Percentiles rank a stretch among this genome's conserved stretches.
These are phyloP conservation scores for Alcis repandata DNA, from an alignment of 2,888 invertebrate species.

Conservation along the genomic window DNA sequence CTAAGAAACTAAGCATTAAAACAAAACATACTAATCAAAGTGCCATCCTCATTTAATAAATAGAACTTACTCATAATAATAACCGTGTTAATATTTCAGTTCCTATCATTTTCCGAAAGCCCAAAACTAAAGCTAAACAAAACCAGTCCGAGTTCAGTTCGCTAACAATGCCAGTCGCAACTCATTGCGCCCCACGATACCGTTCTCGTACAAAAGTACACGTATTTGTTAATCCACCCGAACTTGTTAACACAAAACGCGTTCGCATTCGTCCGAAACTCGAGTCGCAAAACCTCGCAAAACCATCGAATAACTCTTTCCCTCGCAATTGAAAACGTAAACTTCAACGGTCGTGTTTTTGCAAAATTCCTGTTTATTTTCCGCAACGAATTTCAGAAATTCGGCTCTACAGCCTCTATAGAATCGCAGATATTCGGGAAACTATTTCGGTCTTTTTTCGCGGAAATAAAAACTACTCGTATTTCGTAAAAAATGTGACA, in stretches of 20 bases:
- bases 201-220: not conserved
- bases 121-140: too few relatives aligned
- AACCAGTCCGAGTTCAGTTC: too few relatives aligned
- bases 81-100: too few relatives aligned
- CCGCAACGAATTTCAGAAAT: constrained; percentile 18
- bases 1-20: too few relatives aligned
- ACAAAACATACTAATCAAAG: too few relatives aligned
- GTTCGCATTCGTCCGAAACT: constrained; percentile 10
- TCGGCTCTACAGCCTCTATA: constrained; percentile 8
- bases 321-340: constrained; percentile 31
- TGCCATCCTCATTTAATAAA: too few relatives aligned
- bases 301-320: constrained; percentile 31
- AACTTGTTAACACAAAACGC: constrained; percentile 14
- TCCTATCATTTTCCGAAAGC: too few relatives aligned
- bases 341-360: constrained; percentile 21
- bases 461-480: too few relatives aligned
- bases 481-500: too few relatives aligned
- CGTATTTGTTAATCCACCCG: constrained; percentile 5
- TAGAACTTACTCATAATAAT: too few relatives aligned
- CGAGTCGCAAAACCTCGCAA: constrained; percentile 11
- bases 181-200: not conserved
- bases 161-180: not conserved
- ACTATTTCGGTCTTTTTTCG: constrained; percentile 17
- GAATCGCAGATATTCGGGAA: constrained; percentile 21
- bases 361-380: constrained; percentile 30